These are phyloP conservation scores for Tragopan temminckii DNA, from an alignment of 2,797 vertebrate genomes.

Conservation along the genomic window DNA sequence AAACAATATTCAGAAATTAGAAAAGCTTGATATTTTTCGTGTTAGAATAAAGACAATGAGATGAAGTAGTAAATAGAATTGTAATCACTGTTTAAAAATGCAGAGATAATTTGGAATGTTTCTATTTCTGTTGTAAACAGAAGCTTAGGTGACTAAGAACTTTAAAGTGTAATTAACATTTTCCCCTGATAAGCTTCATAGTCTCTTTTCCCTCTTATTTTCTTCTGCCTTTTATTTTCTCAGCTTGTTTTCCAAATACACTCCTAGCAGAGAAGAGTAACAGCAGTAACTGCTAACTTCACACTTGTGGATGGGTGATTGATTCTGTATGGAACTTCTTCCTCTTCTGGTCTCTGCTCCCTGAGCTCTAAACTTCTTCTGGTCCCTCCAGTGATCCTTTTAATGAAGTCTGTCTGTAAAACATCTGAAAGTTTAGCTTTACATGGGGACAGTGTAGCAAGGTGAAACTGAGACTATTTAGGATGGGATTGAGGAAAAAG, in stretches of 20 bases:
- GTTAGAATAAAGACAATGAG: neutral
- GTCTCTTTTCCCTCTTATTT: neutral
- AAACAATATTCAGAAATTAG: neutral
- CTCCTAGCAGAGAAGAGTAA: slow-evolving; percentile 36
- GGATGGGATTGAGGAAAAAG: neutral
- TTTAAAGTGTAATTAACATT: slow-evolving; percentile 50
- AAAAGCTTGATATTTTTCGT: neutral
- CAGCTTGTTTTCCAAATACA: slow-evolving; percentile 15
- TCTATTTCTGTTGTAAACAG: slow-evolving; percentile 5
- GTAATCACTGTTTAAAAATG: neutral
- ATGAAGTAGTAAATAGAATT: neutral
- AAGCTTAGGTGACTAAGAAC: neutral
- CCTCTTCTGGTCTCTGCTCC: slow-evolving; percentile 6
- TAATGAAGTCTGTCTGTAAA: neutral
- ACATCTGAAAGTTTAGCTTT: neutral
- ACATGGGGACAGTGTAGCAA: neutral
- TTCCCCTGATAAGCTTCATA: slow-evolving; percentile 25
- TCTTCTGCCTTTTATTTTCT: slow-evolving; percentile 15
- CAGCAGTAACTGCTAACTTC: slow-evolving; percentile 22
- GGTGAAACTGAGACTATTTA: neutral
- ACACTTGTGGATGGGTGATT: neutral
- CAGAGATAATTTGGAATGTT: neutral
- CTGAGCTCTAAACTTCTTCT: neutral
- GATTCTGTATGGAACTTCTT: slow-evolving; percentile 14
- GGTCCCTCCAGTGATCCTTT: slow-evolving; percentile 15